phyloP scores from a whole-genome alignment of 2,797 vertebrate genomes.

The Lagodon rhomboides region DNA sequence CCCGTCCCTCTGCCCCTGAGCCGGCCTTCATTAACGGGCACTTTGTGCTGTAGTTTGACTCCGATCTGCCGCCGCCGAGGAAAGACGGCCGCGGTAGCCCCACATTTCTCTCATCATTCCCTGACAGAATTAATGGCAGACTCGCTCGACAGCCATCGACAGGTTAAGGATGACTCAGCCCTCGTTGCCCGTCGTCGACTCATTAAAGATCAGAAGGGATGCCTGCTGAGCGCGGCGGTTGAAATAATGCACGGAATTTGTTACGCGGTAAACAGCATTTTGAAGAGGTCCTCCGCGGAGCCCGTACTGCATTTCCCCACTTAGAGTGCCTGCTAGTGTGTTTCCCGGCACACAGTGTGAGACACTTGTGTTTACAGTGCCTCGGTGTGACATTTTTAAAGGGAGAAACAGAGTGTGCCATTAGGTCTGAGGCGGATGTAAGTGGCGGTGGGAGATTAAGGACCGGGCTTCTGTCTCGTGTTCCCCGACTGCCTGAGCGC shows the following conservation, averaged over 20 bases:
- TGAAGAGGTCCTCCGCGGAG: slow-evolving; percentile 20
- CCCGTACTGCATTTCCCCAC: slow-evolving; percentile 16
- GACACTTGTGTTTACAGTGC: slow-evolving; percentile 38
- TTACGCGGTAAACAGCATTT: slow-evolving; percentile 41
- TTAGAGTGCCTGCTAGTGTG: not conserved
- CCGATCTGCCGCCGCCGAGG: slow-evolving; percentile 47
- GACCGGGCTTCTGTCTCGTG: slow-evolving; percentile 43
- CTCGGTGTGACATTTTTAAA: slow-evolving; percentile 46
- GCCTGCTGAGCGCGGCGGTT: slow-evolving; percentile 32
- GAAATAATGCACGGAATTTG: slow-evolving; percentile 54
- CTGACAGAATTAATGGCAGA: slow-evolving; percentile 62
- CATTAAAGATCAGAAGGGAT: slow-evolving; percentile 64
- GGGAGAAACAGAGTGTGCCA: slow-evolving; percentile 36
- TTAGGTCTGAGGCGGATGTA: slow-evolving; percentile 49
- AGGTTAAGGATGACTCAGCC: slow-evolving; percentile 66
- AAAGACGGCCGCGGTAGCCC: slow-evolving; percentile 59
- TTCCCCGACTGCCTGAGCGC: slow-evolving; percentile 34
- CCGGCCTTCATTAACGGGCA: slow-evolving; percentile 53
- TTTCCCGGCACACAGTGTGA: slow-evolving; percentile 22
- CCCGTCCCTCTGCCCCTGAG: slow-evolving; percentile 12
- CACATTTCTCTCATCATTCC: slow-evolving; percentile 62
- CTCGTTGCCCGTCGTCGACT: slow-evolving; percentile 43
- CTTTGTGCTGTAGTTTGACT: slow-evolving; percentile 49
- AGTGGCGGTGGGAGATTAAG: slow-evolving; percentile 31
- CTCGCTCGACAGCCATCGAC: slow-evolving; percentile 56